Conservation (phyloP, 2,797 vertebrate species). For the Okamejei kenojei region DNA sequence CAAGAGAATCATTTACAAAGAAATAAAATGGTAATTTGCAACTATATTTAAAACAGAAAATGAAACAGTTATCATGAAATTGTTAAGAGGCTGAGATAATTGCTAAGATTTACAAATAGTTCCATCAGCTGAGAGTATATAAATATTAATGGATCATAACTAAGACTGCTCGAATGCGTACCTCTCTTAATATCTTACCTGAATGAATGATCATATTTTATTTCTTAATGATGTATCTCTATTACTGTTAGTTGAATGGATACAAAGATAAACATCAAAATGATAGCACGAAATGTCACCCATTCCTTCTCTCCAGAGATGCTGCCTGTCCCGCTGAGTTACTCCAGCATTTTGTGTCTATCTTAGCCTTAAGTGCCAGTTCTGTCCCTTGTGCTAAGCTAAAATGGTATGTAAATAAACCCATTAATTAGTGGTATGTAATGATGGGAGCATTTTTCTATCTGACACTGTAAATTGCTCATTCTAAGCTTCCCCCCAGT, state of each 20-base stretch:
- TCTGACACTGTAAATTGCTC: not conserved
- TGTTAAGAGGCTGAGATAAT: not conserved
- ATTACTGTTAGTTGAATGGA: not conserved
- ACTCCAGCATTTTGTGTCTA: too few relatives aligned
- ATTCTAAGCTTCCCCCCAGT: too few relatives aligned
- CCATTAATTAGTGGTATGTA: not conserved
- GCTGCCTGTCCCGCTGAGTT: too few relatives aligned
- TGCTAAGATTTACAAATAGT: constrained; percentile 2
- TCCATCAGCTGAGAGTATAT: not conserved
- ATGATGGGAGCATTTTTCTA: not conserved
- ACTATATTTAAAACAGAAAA: not conserved
- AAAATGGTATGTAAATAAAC: not conserved
- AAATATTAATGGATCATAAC: not conserved
- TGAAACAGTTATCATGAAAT: not conserved
- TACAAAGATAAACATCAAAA: not conserved
- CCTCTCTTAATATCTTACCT: not conserved
- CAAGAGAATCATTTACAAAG: not conserved
- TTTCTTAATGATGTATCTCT: not conserved
- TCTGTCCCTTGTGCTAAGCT: not conserved
- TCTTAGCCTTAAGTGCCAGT: not conserved
- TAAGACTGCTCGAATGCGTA: not conserved
- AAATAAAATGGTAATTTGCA: not conserved
- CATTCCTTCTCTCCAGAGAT: too few relatives aligned
- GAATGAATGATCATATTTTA: constrained; percentile 14
- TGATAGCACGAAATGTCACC: not conserved